Evolutionary conservation across 1,140 invertebrate species (phyloP).

Genomic region (Catajapyx aquilonaris): DNA sequence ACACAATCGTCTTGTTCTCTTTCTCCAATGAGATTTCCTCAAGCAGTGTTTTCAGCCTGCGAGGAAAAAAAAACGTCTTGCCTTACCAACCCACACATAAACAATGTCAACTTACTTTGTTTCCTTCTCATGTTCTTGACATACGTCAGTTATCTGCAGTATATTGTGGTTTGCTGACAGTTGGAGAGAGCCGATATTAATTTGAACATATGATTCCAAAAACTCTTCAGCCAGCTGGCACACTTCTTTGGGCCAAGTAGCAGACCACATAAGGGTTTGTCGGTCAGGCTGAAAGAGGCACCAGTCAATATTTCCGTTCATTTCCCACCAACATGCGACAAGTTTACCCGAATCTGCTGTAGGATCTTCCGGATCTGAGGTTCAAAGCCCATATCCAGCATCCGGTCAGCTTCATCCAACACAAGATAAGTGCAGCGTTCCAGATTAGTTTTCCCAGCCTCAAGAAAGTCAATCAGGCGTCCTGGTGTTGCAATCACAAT

Average conservation of each 20-base stretch:
- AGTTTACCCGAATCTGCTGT: too few relatives aligned
- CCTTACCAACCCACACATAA: too few relatives aligned
- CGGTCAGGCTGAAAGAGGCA: conserved; percentile 63
- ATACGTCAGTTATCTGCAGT: conserved; percentile 83
- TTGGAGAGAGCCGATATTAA: conserved; percentile 81
- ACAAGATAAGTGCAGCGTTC: conserved; percentile 82
- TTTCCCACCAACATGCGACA: too few relatives aligned
- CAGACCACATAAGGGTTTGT: conserved; percentile 95
- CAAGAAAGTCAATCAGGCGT: conserved; percentile 86
- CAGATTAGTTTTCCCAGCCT: conserved; percentile 70
- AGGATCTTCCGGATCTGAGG: conserved; percentile 96
- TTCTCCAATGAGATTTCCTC: conserved; percentile 31
- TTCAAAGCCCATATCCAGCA: conserved; percentile 99
- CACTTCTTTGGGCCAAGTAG: conserved; percentile 97
- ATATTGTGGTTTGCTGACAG: conserved; percentile 95
- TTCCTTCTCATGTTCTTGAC: conserved; percentile 72
- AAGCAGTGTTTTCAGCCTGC: conserved; percentile 27
- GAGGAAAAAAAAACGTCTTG: too few relatives aligned
- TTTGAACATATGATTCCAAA: conserved; percentile 55
- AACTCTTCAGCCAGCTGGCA: conserved; percentile 83
- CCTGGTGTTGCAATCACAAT: conserved; percentile 91
- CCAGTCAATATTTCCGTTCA: too few relatives aligned
- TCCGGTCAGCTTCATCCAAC: conserved; percentile 93
- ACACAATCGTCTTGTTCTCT: conserved; percentile 74
- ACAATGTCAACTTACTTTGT: too few relatives aligned